A percentile compares a stretch with the other conserved stretches of the same genome.
phyloP scores from a whole-genome alignment of 92 coral and sea anemone species.

The Porites evermanni region DNA sequence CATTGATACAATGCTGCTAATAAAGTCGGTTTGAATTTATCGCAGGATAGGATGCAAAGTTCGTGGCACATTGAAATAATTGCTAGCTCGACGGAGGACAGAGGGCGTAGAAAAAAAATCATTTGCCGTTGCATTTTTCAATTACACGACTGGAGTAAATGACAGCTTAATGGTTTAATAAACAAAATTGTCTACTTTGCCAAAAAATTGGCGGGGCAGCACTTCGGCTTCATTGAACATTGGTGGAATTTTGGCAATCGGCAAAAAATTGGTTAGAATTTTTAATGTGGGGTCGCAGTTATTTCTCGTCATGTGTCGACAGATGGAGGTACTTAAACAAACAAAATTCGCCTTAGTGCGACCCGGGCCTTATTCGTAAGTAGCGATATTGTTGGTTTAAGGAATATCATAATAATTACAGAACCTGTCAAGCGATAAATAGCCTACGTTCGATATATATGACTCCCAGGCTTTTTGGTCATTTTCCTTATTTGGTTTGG shows the following conservation, averaged over 20 bases:
- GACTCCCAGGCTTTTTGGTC: too few species aligned
- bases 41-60: too few species aligned
- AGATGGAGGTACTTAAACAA: not conserved
- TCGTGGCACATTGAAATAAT: too few species aligned
- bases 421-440: too few species aligned
- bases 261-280: not conserved
- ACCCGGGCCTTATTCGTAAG: not conserved
- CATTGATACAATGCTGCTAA: too few species aligned
- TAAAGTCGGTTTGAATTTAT: too few species aligned
- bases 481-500: too few species aligned
- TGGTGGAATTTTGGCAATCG: not conserved
- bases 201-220: slow-evolving; percentile 37
- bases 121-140: not conserved
- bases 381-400: too few species aligned
- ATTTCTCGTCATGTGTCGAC: slow-evolving; percentile 14
- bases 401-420: too few species aligned
- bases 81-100: not conserved
- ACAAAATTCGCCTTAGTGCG: not conserved
- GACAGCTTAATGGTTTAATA: slow-evolving; percentile 17
- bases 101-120: not conserved
- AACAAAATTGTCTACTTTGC: slow-evolving; percentile 19
- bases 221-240: slow-evolving; percentile 40
- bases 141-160: not conserved
- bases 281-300: not conserved
- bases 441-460: too few species aligned